Evolutionary conservation across 30 jellyfish, hydroid and myxozoan genomes (phyloP).

Genomic region (Phacellophora camtschatica): DNA sequence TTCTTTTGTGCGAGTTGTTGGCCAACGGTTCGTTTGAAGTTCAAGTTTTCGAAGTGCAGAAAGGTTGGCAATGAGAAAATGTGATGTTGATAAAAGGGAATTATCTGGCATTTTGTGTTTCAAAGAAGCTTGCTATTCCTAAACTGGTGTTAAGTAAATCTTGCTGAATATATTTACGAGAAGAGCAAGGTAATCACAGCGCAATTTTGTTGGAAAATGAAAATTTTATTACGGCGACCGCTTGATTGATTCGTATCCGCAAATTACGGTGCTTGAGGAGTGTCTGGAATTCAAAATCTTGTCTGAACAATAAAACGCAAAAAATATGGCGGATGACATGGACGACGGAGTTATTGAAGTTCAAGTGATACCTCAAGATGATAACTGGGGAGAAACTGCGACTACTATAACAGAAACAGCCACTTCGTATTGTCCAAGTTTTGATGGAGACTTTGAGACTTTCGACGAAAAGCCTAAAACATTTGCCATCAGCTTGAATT

Average conservation of each 20-base stretch:
- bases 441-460: slow-evolving; percentile 82
- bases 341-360: slow-evolving; percentile 99
- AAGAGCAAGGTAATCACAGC: slow-evolving; percentile 6
- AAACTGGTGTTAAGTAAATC: background rate
- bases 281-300: slow-evolving; percentile 57
- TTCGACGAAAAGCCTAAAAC: slow-evolving; percentile 78
- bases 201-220: background rate
- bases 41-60: slow-evolving; percentile 42
- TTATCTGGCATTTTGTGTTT: too few relatives aligned
- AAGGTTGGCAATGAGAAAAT: too few relatives aligned
- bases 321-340: slow-evolving; percentile 82
- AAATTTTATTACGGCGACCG: slow-evolving; percentile 14
- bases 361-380: slow-evolving; percentile 99
- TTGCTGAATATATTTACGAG: background rate
- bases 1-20: slow-evolving; percentile 75
- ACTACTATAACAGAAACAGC: slow-evolving; percentile 97
- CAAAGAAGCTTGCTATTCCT: too few relatives aligned
- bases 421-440: slow-evolving; percentile 87
- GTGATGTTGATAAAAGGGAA: slow-evolving; percentile 52
- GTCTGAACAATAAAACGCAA: background rate
- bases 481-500: slow-evolving; percentile 76
- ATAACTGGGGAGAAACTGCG: slow-evolving; percentile 99
- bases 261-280: slow-evolving; percentile 52
- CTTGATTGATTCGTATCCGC: slow-evolving; percentile 11
- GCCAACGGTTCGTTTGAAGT: slow-evolving; percentile 77